Percentiles rank a stretch among this genome's conserved stretches.
phyloP scores from a whole-genome alignment of 35 echinoderm and acorn worm genomes.

The Lytechinus pictus region DNA sequence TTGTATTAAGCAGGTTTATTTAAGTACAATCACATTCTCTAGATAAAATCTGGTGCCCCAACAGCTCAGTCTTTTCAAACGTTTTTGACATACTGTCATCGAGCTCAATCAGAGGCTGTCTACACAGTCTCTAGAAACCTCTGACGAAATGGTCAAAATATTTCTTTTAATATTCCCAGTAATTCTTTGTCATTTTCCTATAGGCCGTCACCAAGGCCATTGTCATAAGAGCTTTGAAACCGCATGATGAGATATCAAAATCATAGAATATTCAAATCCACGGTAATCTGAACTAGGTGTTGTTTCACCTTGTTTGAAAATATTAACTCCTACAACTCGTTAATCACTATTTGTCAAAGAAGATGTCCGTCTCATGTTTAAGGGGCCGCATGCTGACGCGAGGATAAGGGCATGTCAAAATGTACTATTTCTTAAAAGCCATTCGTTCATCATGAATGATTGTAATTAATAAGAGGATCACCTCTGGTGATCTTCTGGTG shows the following conservation, averaged over 20 bases:
- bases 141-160: too few relatives aligned
- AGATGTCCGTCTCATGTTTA: background rate
- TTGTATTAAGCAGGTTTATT: too few relatives aligned
- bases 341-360: background rate
- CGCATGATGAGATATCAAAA: background rate
- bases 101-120: background rate
- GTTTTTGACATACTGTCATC: background rate
- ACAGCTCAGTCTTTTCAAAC: background rate
- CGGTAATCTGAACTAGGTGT: conserved; percentile 10
- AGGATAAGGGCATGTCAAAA: background rate
- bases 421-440: too few relatives aligned
- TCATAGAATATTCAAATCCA: background rate
- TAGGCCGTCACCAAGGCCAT: background rate
- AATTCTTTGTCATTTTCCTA: background rate
- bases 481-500: too few relatives aligned
- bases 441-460: too few relatives aligned
- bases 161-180: background rate
- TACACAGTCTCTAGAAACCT: background rate
- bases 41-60: background rate
- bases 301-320: background rate
- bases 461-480: too few relatives aligned
- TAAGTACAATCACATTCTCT: too few relatives aligned
- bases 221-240: background rate
- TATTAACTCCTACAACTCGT: background rate
- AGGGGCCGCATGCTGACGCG: background rate